Percentiles rank a stretch among this genome's conserved stretches.
These are phyloP conservation scores for Biston betularia DNA, from an alignment of 2,888 invertebrate genomes.

Conservation along the genomic window DNA sequence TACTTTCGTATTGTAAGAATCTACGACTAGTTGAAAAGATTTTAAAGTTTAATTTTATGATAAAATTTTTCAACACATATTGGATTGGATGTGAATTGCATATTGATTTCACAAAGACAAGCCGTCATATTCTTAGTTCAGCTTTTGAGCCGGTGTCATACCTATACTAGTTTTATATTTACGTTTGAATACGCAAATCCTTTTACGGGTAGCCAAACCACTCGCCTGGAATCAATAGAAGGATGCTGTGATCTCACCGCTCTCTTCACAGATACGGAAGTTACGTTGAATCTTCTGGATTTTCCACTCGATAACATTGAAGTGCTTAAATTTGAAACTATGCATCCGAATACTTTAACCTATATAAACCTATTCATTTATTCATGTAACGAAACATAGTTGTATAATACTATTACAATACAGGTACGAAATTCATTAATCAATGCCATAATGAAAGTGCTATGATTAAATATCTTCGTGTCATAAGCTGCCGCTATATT, in stretches of 20 bases:
- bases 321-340: neutral
- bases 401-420: slow-evolving; percentile 3
- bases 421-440: slow-evolving; percentile 33
- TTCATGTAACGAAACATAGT: neutral
- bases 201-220: slow-evolving; percentile 31
- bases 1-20: neutral
- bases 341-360: neutral
- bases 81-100: neutral
- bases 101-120: neutral
- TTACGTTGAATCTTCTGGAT: slow-evolving; percentile 14
- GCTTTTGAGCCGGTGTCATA: slow-evolving; percentile 5
- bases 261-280: slow-evolving; percentile 18
- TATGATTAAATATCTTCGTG: slow-evolving; percentile 23
- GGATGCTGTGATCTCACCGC: slow-evolving; percentile 22
- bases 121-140: slow-evolving; percentile 4
- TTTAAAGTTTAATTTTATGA: neutral
- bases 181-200: slow-evolving; percentile 30
- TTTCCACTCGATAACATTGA: slow-evolving; percentile 5
- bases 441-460: slow-evolving; percentile 37
- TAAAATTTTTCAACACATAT: neutral
- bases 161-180: slow-evolving; percentile 32
- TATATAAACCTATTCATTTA: neutral
- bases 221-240: slow-evolving; percentile 36
- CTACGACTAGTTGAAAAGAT: neutral
- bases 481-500: slow-evolving; percentile 23